Evolutionary conservation across 2,888 invertebrate species (phyloP).

Genomic region (Helicoverpa assulta): DNA sequence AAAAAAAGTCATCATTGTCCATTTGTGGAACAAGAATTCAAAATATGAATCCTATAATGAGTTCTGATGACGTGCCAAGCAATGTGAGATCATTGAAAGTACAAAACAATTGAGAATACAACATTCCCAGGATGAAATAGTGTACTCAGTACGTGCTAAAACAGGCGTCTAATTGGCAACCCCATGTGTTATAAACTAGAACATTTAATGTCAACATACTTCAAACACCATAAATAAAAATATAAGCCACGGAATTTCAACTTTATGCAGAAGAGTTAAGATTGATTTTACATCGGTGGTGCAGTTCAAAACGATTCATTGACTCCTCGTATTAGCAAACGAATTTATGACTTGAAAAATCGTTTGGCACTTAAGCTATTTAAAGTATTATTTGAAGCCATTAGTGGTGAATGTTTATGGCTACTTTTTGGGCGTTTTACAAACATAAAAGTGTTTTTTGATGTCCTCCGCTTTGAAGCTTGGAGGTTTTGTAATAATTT

Average conservation of each 20-base stretch:
- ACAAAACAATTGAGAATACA: slow-evolving; percentile 4
- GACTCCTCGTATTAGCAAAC: slow-evolving; percentile 53
- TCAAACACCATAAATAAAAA: slow-evolving; percentile 33
- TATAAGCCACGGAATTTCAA: slow-evolving; percentile 11
- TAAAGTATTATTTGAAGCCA: slow-evolving; percentile 70
- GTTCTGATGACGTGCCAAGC: background rate
- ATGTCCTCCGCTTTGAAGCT: slow-evolving; percentile 66
- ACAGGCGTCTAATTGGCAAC: slow-evolving; percentile 36
- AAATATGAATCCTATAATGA: no score
- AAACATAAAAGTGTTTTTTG: slow-evolving; percentile 65
- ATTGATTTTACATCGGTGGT: slow-evolving; percentile 17
- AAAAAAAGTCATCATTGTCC: no score
- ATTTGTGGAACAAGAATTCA: no score
- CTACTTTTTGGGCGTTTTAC: slow-evolving; percentile 66
- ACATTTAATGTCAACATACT: slow-evolving; percentile 50
- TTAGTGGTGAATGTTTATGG: slow-evolving; percentile 67
- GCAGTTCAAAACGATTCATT: slow-evolving; percentile 51
- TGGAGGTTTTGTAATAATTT: slow-evolving; percentile 46
- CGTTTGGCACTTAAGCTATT: slow-evolving; percentile 68
- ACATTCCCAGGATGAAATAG: slow-evolving; percentile 18
- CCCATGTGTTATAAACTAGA: slow-evolving; percentile 50
- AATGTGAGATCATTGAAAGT: background rate
- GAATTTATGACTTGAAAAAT: slow-evolving; percentile 71
- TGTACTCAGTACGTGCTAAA: slow-evolving; percentile 24
- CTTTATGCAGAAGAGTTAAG: background rate